Base-by-base conservation (phyloP, 92 coral and sea anemone species). In the Zoanthus sociatus region DNA sequence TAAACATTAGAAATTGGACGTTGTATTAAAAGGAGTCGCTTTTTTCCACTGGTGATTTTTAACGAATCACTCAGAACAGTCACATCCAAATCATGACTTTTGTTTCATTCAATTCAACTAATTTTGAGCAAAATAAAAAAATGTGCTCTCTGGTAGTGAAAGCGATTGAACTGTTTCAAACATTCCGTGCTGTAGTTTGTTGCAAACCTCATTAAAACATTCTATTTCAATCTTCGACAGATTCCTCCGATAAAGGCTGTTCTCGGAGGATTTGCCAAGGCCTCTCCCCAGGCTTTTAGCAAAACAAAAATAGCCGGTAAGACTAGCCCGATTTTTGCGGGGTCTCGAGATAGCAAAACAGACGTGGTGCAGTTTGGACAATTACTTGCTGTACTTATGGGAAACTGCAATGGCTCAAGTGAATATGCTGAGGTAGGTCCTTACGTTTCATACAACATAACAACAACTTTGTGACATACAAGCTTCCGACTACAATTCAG, bases 331-430 rank as follows among this genome's bases (percentile, higher is more conserved):
- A 15, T 1, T 58, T 58, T 58, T 18, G 88, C 48, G 12, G 87
- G 87, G 17, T 72, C 75, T 16, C 72, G 26, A 9, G 32, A 47
- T 54, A 31, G 21, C 46, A 58, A 77, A 14, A 64, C 67, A 21
- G 91, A 92, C 86, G 55, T 92, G 31, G 83, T 44, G 73, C 95
- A 92, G 83, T 92, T 92, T 73, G 95, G 93, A 37, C 87, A 90
- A 66, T 58, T 92, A 50, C 69, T 92, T 30, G 91, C 91, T 30
- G 77, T 85, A 32, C 73, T 92, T 42, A 53, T 92, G 87, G 87
- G 90, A 17, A 83, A 92, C 71, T 92, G 95, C 58, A 77, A 87
- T 53, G 93, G 93, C 46, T 90, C 86, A 48, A 83, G 91, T 42
- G 93, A 92, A 76, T 92, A 90, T 71, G 53, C 74, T 32, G 89